These are phyloP conservation scores for Lasioglossum albipes DNA, from an alignment of 1,140 invertebrate species.

Conservation along the genomic window DNA sequence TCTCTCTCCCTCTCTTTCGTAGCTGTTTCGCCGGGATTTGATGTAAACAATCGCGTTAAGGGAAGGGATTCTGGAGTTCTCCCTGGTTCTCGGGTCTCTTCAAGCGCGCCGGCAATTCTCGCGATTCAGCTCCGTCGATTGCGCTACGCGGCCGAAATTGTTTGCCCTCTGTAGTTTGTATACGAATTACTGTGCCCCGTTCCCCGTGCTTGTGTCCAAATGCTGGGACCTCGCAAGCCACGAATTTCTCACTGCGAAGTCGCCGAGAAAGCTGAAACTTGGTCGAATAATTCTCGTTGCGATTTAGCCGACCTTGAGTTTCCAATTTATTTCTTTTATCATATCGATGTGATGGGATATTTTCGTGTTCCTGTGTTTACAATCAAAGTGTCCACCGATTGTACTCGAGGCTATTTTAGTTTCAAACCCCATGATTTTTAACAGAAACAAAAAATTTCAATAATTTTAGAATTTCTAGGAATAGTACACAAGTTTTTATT, in stretches of 20 bases:
- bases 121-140: slow-evolving; percentile 50
- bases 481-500: too few species aligned
- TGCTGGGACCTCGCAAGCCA: not conserved
- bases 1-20: too few species aligned
- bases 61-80: not conserved
- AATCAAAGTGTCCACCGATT: too few species aligned
- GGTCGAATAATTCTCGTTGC: too few species aligned
- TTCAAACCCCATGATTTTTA: too few species aligned
- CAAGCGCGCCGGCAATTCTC: slow-evolving; percentile 29
- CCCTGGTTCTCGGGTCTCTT: not conserved
- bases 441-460: too few species aligned
- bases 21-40: not conserved
- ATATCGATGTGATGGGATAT: too few species aligned
- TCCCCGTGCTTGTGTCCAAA: slow-evolving; percentile 4
- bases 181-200: slow-evolving; percentile 38
- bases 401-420: too few species aligned
- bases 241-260: not conserved
- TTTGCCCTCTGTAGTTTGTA: slow-evolving; percentile 38
- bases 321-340: too few species aligned
- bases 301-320: too few species aligned
- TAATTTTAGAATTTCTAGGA: too few species aligned
- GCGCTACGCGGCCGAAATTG: slow-evolving; percentile 12
- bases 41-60: slow-evolving; percentile 32
- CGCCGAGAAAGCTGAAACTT: not conserved
- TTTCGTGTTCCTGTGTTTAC: too few species aligned